phyloP scores from a whole-genome alignment of 2,888 invertebrate species.

The Ormia ochracea region DNA sequence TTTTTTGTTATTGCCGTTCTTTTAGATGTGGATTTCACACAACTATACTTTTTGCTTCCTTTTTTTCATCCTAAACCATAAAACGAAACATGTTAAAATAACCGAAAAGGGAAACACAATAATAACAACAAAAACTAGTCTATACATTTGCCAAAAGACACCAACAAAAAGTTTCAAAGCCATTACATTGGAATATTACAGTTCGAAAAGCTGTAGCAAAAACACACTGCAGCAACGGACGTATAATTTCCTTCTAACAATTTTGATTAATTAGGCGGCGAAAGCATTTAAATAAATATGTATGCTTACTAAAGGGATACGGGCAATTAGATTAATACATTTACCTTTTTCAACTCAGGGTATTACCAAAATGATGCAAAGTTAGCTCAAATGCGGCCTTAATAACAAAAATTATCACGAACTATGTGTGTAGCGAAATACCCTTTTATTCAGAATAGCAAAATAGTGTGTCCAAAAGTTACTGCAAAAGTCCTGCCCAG shows the following conservation, averaged over 20 bases:
- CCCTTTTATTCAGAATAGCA: no score
- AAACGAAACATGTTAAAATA: conserved; percentile 13
- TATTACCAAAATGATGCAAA: no score
- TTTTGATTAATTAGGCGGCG: no score
- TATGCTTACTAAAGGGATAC: no score
- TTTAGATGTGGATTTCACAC: conserved; percentile 4
- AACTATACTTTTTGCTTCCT: conserved; percentile 1
- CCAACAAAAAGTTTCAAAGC: conserved; percentile 3
- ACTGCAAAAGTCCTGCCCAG: no score
- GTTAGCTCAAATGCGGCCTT: no score
- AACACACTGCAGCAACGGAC: neutral
- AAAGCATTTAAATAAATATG: no score
- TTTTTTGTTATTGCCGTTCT: conserved; percentile 3
- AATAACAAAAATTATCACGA: no score
- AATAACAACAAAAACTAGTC: conserved; percentile 24
- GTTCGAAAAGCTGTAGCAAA: neutral
- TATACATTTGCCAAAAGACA: conserved; percentile 35
- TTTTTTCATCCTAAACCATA: conserved; percentile 19
- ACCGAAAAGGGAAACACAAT: conserved; percentile 12
- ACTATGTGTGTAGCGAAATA: no score
- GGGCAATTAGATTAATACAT: no score
- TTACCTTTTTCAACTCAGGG: no score
- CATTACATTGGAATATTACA: conserved; percentile 7
- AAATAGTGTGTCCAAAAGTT: no score
- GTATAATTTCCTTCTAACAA: conserved; percentile 13